phyloP scores from a whole-genome alignment of 1,140 invertebrate species.

The Stegodyphus mimosarum region DNA sequence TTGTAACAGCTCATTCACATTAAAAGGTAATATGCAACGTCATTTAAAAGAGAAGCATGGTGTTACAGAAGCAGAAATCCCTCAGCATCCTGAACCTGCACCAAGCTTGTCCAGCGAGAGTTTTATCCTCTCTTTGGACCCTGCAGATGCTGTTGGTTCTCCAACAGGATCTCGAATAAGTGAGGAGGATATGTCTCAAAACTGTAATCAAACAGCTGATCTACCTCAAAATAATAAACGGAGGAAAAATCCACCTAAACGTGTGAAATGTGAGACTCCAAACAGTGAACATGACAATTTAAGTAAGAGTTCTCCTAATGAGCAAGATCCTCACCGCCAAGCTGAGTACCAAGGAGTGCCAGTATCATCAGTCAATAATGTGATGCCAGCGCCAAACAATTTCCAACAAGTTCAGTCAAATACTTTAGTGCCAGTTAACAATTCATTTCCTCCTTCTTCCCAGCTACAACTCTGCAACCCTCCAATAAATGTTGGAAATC shows the following conservation, averaged over 20 bases:
- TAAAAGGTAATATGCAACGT: slow-evolving; percentile 70
- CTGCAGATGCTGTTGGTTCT: slow-evolving; percentile 38
- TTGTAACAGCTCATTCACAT: slow-evolving; percentile 69
- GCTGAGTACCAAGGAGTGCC: slow-evolving; percentile 42
- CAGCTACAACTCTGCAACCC: slow-evolving; percentile 47
- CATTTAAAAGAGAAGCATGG: slow-evolving; percentile 65
- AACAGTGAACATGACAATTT: slow-evolving; percentile 52
- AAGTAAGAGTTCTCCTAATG: slow-evolving; percentile 46
- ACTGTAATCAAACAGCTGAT: slow-evolving; percentile 41
- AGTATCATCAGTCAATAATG: slow-evolving; percentile 45
- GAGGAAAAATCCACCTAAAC: slow-evolving; percentile 45
- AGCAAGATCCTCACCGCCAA: slow-evolving; percentile 40
- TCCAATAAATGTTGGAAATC: slow-evolving; percentile 46
- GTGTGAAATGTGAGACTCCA: slow-evolving; percentile 55
- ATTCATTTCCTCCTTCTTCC: slow-evolving; percentile 26
- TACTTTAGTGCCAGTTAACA: slow-evolving; percentile 27
- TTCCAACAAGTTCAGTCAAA: slow-evolving; percentile 52
- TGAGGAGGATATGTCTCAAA: slow-evolving; percentile 44
- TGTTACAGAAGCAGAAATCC: slow-evolving; percentile 42
- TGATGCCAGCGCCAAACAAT: slow-evolving; percentile 46
- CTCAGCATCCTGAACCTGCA: slow-evolving; percentile 30
- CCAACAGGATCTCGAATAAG: slow-evolving; percentile 40
- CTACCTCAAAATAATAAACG: slow-evolving; percentile 57
- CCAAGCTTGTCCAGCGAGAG: slow-evolving; percentile 53
- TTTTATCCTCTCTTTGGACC: slow-evolving; percentile 53